Evolutionary conservation across 37 sponge, comb jelly and placozoan species (phyloP).

Genomic region (Geodia barretti): DNA sequence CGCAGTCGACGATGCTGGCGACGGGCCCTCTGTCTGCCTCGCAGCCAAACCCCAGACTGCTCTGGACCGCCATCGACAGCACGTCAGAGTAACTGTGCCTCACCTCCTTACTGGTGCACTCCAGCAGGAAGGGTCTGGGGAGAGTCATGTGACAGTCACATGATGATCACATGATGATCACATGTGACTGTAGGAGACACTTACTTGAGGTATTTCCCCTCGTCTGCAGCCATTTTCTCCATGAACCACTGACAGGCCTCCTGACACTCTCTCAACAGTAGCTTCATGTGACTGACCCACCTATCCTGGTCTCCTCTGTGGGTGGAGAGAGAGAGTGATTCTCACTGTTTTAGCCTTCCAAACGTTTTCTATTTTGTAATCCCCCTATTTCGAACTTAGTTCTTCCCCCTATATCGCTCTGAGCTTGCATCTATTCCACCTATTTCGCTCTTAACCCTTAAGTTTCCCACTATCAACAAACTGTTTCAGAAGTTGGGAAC

Average conservation of each 20-base stretch:
- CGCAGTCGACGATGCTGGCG: conserved; percentile 27
- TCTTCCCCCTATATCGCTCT: too few species aligned
- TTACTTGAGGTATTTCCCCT: conserved; percentile 71
- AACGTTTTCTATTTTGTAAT: too few species aligned
- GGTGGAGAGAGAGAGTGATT: not conserved
- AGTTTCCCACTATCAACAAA: too few species aligned
- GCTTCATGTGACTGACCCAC: conserved; percentile 53
- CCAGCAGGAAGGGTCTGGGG: conserved; percentile 72
- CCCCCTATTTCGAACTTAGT: too few species aligned
- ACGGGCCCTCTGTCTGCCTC: conserved; percentile 28
- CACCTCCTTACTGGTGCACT: conserved; percentile 72
- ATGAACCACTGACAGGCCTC: conserved; percentile 74
- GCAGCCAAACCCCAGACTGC: conserved; percentile 15
- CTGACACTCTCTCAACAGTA: conserved; percentile 24
- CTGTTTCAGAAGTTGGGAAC: too few species aligned
- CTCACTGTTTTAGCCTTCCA: too few species aligned
- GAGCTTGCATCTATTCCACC: too few species aligned
- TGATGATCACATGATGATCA: not conserved
- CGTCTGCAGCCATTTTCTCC: conserved; percentile 32
- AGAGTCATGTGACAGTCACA: too few species aligned
- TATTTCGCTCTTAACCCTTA: too few species aligned
- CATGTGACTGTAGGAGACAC: not conserved
- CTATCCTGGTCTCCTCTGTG: conserved; percentile 25
- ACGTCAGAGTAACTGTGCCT: conserved; percentile 53
- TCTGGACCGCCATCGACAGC: conserved; percentile 25